These are phyloP conservation scores for Drosophila mayri DNA, from an alignment of 1,140 invertebrate species.

Conservation along the genomic window DNA sequence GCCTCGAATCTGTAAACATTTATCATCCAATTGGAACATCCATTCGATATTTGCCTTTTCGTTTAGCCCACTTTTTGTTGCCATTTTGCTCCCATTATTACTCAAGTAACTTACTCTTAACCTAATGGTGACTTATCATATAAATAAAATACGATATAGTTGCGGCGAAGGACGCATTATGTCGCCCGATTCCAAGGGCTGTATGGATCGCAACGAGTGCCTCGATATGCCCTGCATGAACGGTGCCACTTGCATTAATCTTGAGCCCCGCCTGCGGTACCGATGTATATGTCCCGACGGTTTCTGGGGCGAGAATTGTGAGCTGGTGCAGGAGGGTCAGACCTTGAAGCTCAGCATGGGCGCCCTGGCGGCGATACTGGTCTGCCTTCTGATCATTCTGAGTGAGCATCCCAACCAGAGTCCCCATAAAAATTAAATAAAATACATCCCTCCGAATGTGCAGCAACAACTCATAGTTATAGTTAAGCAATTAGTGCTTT, in stretches of 20 bases:
- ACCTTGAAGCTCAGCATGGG: constrained; percentile 97
- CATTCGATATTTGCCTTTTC: constrained; percentile 32
- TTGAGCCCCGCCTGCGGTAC: constrained; percentile 93
- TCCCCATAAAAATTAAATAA: not conserved
- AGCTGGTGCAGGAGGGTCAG: constrained; percentile 95
- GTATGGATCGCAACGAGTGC: constrained; percentile 97
- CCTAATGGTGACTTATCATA: constrained; percentile 19
- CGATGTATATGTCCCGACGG: constrained; percentile 95
- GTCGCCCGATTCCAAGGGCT: constrained; percentile 94
- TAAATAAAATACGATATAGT: constrained; percentile 85
- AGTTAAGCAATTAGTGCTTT: constrained; percentile 65
- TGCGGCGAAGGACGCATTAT: constrained; percentile 96
- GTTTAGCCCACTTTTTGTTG: constrained; percentile 38
- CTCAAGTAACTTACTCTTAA: constrained; percentile 27
- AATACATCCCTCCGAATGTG: constrained; percentile 18
- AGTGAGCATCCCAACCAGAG: constrained; percentile 88
- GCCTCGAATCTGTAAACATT: constrained; percentile 2
- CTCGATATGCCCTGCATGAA: constrained; percentile 96
- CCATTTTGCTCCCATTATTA: constrained; percentile 8
- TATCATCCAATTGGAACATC: constrained; percentile 43
- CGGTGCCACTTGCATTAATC: constrained; percentile 94
- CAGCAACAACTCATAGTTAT: constrained; percentile 50
- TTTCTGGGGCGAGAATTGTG: constrained; percentile 97
- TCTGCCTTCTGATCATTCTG: constrained; percentile 97
- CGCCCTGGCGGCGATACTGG: constrained; percentile 95